phyloP scores from a whole-genome alignment of 2,888 invertebrate genomes.

The Keiferia lycopersicella region DNA sequence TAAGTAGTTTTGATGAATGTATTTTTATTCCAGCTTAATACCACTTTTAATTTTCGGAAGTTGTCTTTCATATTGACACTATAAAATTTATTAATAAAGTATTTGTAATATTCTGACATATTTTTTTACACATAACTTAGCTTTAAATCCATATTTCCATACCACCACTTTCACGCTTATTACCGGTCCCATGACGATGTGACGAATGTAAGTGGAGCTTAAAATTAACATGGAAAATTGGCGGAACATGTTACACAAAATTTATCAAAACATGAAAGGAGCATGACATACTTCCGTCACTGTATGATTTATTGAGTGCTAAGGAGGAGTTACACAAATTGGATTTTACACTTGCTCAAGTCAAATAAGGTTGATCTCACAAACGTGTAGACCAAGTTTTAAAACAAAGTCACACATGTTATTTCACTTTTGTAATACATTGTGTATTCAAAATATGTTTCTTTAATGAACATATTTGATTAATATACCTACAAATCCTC shows the following conservation, averaged over 20 bases:
- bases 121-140: background rate
- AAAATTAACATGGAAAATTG: conserved; percentile 63
- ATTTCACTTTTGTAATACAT: too few relatives aligned
- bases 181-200: conserved; percentile 49
- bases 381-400: background rate
- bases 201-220: conserved; percentile 52
- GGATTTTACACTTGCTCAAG: conserved; percentile 8
- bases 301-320: conserved; percentile 16
- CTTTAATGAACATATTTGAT: too few relatives aligned
- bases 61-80: too few relatives aligned
- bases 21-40: background rate
- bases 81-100: too few relatives aligned
- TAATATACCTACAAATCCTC: too few relatives aligned
- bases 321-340: conserved; percentile 11
- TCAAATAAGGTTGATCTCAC: background rate
- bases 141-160: background rate
- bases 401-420: too few relatives aligned
- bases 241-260: conserved; percentile 51
- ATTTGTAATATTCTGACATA: too few relatives aligned
- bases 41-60: too few relatives aligned
- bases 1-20: background rate
- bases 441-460: too few relatives aligned
- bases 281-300: conserved; percentile 22
- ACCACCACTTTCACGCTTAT: conserved; percentile 55
- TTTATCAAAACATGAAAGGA: conserved; percentile 17